Evolutionary conservation across 2,797 vertebrate species (phyloP).

Genomic region (Rhabdomys pumilio): DNA sequence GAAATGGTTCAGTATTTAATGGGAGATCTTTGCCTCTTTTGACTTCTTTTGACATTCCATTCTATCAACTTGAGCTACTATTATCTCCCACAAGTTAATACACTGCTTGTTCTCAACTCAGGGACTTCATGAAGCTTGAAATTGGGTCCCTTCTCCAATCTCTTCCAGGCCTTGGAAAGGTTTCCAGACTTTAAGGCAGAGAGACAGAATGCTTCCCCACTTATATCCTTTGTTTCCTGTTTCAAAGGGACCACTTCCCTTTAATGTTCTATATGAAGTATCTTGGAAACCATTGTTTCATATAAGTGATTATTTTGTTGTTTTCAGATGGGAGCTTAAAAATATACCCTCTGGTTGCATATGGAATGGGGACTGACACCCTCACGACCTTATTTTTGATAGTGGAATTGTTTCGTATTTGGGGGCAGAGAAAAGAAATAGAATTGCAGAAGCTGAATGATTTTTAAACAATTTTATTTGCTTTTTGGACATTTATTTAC

Average conservation of each 20-base stretch:
- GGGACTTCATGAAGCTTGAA: not conserved
- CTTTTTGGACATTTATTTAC: not conserved
- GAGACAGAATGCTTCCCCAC: not conserved
- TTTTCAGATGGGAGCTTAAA: not conserved
- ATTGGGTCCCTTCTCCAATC: not conserved
- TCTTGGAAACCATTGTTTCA: slow-evolving; percentile 19
- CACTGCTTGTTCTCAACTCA: not conserved
- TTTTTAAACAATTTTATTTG: not conserved
- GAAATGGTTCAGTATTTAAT: not conserved
- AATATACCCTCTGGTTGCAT: not conserved
- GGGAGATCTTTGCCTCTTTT: not conserved
- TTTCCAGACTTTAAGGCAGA: not conserved
- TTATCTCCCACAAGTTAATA: not conserved
- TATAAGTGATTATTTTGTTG: not conserved
- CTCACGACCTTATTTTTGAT: not conserved
- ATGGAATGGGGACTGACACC: not conserved
- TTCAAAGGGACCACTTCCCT: not conserved
- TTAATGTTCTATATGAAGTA: not conserved
- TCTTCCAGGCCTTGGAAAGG: not conserved
- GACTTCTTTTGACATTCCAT: not conserved
- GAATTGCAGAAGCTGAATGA: not conserved
- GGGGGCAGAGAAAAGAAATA: not conserved
- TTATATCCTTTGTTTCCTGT: not conserved
- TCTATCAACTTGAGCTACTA: not conserved
- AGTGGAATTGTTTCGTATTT: slow-evolving; percentile 3